Evolutionary conservation across 2,888 invertebrate genomes (phyloP).

Genomic region (Xanthostigma xanthostigma): DNA sequence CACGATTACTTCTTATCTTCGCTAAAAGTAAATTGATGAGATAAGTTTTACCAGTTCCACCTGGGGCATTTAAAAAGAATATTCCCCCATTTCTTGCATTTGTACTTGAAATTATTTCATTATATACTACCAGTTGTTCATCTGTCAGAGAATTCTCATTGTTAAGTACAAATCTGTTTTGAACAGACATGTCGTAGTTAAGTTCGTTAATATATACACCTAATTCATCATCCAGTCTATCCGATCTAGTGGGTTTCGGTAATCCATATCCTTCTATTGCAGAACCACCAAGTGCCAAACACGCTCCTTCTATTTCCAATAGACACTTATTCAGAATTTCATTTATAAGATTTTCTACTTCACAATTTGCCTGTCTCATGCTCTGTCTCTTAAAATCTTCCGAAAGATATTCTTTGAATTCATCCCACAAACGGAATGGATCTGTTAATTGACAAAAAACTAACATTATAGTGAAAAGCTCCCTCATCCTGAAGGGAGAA

Average conservation of each 20-base stretch:
- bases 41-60: conserved; percentile 17
- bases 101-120: conserved; percentile 4
- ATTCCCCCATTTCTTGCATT: conserved; percentile 6
- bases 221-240: neutral
- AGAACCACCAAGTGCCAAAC: conserved; percentile 10
- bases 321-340: conserved; percentile 12
- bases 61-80: conserved; percentile 21
- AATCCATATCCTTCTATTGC: conserved; percentile 11
- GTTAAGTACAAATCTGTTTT: conserved; percentile 7
- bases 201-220: conserved; percentile 9
- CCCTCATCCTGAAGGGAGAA: conserved; percentile 11
- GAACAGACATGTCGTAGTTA: conserved; percentile 10
- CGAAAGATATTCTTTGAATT: conserved; percentile 13
- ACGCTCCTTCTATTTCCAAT: conserved; percentile 8
- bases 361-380: neutral
- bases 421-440: conserved; percentile 13
- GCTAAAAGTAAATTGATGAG: conserved; percentile 16
- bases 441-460: conserved; percentile 10
- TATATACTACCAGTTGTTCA: conserved; percentile 9
- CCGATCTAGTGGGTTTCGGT: conserved; percentile 9
- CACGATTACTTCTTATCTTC: conserved; percentile 12
- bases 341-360: conserved; percentile 3
- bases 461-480: conserved; percentile 14
- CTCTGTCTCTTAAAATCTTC: conserved; percentile 13
- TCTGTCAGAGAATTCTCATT: conserved; percentile 11